These are phyloP conservation scores for Bolinopsis microptera DNA, from an alignment of 37 sponge, comb jelly and placozoan genomes.

Conservation along the genomic window DNA sequence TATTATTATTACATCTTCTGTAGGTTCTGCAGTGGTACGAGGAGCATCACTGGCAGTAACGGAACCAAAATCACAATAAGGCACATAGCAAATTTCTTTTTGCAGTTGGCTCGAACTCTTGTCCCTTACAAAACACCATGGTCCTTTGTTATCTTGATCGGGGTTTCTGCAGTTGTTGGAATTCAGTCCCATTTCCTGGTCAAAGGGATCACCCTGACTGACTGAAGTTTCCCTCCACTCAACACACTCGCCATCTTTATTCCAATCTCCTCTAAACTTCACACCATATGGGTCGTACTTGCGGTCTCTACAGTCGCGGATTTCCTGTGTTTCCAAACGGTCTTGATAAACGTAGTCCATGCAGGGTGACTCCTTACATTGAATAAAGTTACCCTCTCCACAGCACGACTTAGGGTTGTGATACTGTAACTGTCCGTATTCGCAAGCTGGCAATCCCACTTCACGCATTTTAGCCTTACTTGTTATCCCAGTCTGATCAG, in stretches of 20 bases:
- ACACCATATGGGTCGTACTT: background rate
- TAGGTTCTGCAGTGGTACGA: too few species aligned
- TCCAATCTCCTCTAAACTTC: background rate
- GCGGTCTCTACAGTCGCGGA: background rate
- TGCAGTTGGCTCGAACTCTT: background rate
- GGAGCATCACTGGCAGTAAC: too few species aligned
- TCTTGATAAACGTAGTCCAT: background rate
- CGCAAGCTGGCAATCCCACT: too few species aligned
- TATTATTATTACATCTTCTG: too few species aligned
- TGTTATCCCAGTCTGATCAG: background rate
- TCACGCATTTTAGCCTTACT: too few species aligned
- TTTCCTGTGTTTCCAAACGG: background rate
- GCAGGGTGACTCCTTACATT: background rate
- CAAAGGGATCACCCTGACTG: background rate
- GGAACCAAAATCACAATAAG: background rate
- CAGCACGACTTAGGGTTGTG: too few species aligned
- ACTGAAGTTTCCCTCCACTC: background rate
- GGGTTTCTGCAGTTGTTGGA: background rate
- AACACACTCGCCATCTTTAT: background rate
- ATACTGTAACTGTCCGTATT: too few species aligned
- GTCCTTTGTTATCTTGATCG: background rate
- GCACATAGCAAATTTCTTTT: background rate
- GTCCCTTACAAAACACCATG: background rate
- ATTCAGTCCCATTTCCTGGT: background rate
- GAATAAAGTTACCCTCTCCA: background rate